A percentile compares a stretch with the other conserved stretches of the same genome.
Conservation (phyloP, 2,797 vertebrate species). For the Gymnothorax reevesii region DNA sequence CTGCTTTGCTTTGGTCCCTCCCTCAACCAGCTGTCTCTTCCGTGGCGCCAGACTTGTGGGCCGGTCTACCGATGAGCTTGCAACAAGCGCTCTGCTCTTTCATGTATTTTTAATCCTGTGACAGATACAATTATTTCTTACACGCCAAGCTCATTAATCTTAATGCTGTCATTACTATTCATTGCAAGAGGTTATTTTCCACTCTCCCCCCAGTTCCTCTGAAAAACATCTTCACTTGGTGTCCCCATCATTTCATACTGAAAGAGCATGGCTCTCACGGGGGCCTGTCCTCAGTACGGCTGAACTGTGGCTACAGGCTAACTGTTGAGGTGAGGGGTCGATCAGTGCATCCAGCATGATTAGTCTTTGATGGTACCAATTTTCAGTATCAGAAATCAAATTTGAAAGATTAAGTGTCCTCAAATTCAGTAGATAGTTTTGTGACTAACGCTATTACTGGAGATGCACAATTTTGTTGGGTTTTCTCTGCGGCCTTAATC, state of each 20-base stretch:
- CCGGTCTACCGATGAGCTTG: conserved; percentile 44
- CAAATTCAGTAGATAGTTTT: no score
- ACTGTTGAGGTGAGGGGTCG: not conserved
- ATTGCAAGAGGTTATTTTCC: conserved; percentile 57
- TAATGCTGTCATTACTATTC: conserved; percentile 78
- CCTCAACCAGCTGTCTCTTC: conserved; percentile 48
- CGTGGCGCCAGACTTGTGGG: conserved; percentile 13
- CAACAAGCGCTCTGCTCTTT: conserved; percentile 63
- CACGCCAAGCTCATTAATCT: conserved; percentile 74
- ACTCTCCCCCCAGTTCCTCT: conserved; percentile 59
- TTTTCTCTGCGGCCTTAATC: no score
- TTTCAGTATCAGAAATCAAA: not conserved
- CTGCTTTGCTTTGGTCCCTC: conserved; percentile 52
- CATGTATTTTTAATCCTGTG: conserved; percentile 77
- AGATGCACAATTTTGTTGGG: no score
- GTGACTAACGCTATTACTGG: no score
- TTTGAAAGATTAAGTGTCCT: not conserved
- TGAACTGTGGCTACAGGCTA: not conserved
- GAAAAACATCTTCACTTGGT: conserved; percentile 43
- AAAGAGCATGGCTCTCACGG: not conserved
- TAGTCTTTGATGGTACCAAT: not conserved
- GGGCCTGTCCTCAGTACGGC: not conserved
- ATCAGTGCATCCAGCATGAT: not conserved
- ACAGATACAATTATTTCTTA: conserved; percentile 77
- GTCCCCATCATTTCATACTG: not conserved